Evolutionary conservation across 2,797 vertebrate genomes (phyloP).

Genomic region (Furcifer pardalis): DNA sequence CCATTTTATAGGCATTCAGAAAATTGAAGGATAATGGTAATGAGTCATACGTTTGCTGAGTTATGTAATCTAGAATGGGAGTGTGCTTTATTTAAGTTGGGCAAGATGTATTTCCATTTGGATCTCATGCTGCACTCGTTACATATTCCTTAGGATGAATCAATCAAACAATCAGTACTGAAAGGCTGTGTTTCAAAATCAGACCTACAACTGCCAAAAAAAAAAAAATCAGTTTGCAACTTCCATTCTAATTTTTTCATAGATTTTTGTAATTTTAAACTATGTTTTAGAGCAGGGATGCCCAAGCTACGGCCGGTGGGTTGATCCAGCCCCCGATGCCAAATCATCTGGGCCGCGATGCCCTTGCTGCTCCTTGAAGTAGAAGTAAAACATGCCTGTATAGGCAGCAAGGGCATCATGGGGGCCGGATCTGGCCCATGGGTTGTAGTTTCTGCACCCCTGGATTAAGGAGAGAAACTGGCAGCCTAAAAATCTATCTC

Average conservation of each 20-base stretch:
- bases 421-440: too few species aligned
- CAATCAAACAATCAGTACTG: slow-evolving; percentile 24
- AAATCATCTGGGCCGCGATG: too few species aligned
- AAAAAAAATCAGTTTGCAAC: slow-evolving; percentile 1
- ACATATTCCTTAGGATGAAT: slow-evolving; percentile 41
- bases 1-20: slow-evolving; percentile 23
- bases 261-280: too few species aligned
- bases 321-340: too few species aligned
- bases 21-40: slow-evolving; percentile 32
- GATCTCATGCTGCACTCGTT: slow-evolving; percentile 18
- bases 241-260: background rate
- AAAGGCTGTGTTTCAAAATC: background rate
- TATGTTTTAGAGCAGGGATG: too few species aligned
- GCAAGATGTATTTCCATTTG: slow-evolving; percentile 45
- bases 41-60: slow-evolving; percentile 38
- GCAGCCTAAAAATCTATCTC: too few species aligned
- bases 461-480: too few species aligned
- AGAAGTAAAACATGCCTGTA: too few species aligned
- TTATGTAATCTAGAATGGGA: slow-evolving; percentile 42
- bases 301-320: too few species aligned
- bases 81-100: slow-evolving; percentile 43
- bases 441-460: too few species aligned
- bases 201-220: background rate
- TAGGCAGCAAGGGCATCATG: too few species aligned
- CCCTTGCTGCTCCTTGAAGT: too few species aligned